Base-by-base conservation (phyloP, 92 coral and sea anemone genomes). In the Zoanthus solanderi region DNA sequence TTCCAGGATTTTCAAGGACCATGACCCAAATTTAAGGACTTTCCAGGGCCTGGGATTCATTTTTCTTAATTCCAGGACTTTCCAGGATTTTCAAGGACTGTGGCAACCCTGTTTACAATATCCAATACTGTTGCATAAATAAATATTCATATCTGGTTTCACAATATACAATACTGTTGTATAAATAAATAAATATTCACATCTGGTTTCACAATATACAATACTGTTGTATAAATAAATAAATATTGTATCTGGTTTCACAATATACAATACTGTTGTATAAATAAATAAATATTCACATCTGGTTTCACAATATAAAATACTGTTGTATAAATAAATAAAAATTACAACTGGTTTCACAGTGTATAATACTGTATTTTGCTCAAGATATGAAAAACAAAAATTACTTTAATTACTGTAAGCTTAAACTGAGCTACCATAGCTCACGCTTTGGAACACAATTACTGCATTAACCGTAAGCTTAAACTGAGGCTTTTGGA, bases 291-390 rank as follows among this genome's bases (percentile, higher is more conserved):
- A 23, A 23, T 23, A 23, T 23, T 23, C 23, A 23, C 23, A 23
- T 23, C 23, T 23, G 23, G 23, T 23, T 23, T 23, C 23, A 23
- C 23, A 23, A 23, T 23, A 23, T 23, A 23, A 0, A 23, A 23
- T 23, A 23, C 23, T 23, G 23, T 23, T 23, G 23, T 11, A 67
- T 67, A 67, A 67, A 67, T 67, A 67, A 67, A 67, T 65, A 0
- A 72, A 72, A 72, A 73, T 73, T 37, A 37, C 76, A 76, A 3
- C 78, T 44, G 78, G 79, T 75, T 76, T 48, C 65, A 76, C 80
- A 52, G 46, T 50, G 17, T 48, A 47, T 34, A 76, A 44, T 45
- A 17, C 30, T 44, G 28, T 42, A 44, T 14, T 28, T 44, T 74
- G 78, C 56, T 74, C 30, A 14, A 34, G 47, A 8, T 15, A 34